Percentiles rank a stretch among this genome's conserved stretches.
phyloP scores from a whole-genome alignment of 2,888 invertebrate species.

The Helicoverpa assulta region DNA sequence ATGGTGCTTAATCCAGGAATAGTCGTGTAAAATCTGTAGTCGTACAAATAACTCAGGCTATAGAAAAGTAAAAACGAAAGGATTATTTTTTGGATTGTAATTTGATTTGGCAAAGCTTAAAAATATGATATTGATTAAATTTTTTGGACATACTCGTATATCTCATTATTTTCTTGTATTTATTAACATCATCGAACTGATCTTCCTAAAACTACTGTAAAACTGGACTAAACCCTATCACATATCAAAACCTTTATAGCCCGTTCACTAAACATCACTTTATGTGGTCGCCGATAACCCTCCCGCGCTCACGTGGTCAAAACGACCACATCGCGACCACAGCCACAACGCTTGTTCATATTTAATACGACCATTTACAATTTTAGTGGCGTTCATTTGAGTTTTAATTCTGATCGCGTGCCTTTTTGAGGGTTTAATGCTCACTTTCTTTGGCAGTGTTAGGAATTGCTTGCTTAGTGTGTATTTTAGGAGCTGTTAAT shows the following conservation, averaged over 20 bases:
- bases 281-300: slow-evolving; percentile 50
- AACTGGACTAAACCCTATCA: not conserved
- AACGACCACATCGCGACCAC: slow-evolving; percentile 48
- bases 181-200: too few relatives aligned
- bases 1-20: not conserved
- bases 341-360: slow-evolving; percentile 55
- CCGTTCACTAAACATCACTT: slow-evolving; percentile 43
- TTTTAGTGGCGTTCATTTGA: slow-evolving; percentile 43
- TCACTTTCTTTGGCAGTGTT: slow-evolving; percentile 29
- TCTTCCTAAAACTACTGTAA: too few relatives aligned
- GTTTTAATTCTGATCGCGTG: slow-evolving; percentile 50
- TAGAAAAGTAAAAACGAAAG: too few relatives aligned
- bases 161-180: too few relatives aligned
- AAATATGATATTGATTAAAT: too few relatives aligned
- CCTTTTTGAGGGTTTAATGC: slow-evolving; percentile 49
- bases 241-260: slow-evolving; percentile 5
- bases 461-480: slow-evolving; percentile 42
- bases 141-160: too few relatives aligned
- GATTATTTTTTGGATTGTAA: too few relatives aligned
- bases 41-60: too few relatives aligned
- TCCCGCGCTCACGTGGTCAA: slow-evolving; percentile 48
- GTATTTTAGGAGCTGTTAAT: slow-evolving; percentile 53
- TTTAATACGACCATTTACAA: slow-evolving; percentile 53
- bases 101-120: too few relatives aligned
- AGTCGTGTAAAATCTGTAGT: too few relatives aligned